phyloP scores from a whole-genome alignment of 1,140 invertebrate species.

The Drosophila cardini region DNA sequence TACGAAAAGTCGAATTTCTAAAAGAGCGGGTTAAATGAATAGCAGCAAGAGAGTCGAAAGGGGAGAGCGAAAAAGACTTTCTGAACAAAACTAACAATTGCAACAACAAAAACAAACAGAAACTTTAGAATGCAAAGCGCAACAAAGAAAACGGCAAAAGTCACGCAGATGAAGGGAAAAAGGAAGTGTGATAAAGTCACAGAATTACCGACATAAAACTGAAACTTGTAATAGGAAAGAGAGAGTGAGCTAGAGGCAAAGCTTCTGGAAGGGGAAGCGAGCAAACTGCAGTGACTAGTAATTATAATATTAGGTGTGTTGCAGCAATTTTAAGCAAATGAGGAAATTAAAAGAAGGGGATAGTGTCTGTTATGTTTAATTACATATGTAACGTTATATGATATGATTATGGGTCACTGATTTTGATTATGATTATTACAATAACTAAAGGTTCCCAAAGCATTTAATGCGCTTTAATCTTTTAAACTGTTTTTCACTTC shows the following conservation, averaged over 20 bases:
- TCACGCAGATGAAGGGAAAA: background rate
- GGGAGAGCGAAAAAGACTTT: slow-evolving; percentile 1
- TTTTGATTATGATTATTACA: slow-evolving; percentile 28
- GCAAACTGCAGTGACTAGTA: slow-evolving; percentile 30
- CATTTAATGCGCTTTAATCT: slow-evolving; percentile 24
- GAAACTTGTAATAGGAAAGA: slow-evolving; percentile 57
- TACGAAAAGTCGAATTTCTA: slow-evolving; percentile 34
- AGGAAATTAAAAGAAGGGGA: background rate
- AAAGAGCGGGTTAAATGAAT: slow-evolving; percentile 41
- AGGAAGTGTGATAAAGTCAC: slow-evolving; percentile 32
- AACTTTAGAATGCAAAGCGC: slow-evolving; percentile 76
- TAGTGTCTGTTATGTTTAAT: slow-evolving; percentile 33
- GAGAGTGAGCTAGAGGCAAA: background rate
- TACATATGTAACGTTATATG: slow-evolving; percentile 38
- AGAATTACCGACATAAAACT: slow-evolving; percentile 70
- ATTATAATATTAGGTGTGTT: slow-evolving; percentile 41
- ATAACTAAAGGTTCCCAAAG: slow-evolving; percentile 7
- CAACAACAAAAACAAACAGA: slow-evolving; percentile 50
- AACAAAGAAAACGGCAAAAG: slow-evolving; percentile 58
- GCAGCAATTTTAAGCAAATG: slow-evolving; percentile 4
- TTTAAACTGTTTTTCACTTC: no score
- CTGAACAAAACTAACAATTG: slow-evolving; percentile 30
- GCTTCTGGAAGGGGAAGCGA: no score
- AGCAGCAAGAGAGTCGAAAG: background rate
- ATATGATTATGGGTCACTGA: slow-evolving; percentile 33